phyloP scores from a whole-genome alignment of 2,113 vertebrate genomes.

The Ranitomeya imitator region DNA sequence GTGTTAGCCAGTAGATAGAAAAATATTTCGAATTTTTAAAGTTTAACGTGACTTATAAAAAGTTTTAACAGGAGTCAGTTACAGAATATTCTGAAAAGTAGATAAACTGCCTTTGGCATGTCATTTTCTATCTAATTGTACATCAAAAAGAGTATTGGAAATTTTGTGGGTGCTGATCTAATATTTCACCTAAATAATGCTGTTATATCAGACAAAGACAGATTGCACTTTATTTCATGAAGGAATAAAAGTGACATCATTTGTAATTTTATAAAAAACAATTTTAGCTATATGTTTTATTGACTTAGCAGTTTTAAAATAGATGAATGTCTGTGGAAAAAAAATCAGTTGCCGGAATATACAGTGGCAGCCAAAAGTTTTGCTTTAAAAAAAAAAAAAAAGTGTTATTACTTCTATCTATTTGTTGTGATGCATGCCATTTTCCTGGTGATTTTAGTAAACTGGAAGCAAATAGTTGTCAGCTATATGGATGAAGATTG shows the following conservation, averaged over 20 bases:
- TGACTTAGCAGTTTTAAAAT: neutral
- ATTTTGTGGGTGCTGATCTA: slow-evolving; percentile 6
- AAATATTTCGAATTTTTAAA: no score
- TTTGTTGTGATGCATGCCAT: no score
- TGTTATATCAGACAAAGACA: slow-evolving; percentile 19
- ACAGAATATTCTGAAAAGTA: slow-evolving; percentile 6
- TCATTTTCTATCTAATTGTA: slow-evolving; percentile 16
- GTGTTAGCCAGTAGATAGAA: no score
- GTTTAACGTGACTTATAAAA: neutral
- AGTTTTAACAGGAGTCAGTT: neutral
- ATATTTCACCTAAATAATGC: slow-evolving; percentile 8
- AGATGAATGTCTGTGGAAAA: neutral
- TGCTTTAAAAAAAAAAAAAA: no score
- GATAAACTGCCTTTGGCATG: slow-evolving; percentile 14
- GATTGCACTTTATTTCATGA: neutral
- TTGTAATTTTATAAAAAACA: neutral
- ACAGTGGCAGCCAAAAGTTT: no score
- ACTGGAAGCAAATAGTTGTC: no score
- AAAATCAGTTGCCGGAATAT: neutral
- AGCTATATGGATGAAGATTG: no score
- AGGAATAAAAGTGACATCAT: slow-evolving; percentile 12
- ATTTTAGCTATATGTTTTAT: slow-evolving; percentile 13
- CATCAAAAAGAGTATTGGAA: neutral
- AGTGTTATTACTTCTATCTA: no score
- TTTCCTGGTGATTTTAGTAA: no score